Evolutionary conservation across 2,113 vertebrate species (phyloP).

Genomic region (Bostrychus sinensis): DNA sequence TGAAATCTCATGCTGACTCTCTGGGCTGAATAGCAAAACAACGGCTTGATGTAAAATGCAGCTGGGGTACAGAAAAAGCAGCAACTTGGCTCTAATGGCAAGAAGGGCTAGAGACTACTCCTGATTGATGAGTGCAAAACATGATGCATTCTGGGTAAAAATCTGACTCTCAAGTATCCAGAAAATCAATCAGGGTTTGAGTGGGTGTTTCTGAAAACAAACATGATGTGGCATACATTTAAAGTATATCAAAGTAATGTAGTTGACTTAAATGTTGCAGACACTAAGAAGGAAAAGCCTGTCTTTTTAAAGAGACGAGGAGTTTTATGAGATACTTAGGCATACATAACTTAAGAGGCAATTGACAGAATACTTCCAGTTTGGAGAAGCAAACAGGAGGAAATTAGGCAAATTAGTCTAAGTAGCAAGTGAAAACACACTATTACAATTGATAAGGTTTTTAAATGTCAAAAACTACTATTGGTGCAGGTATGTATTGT

Average conservation of each 20-base stretch:
- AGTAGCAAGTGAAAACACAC: neutral
- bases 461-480: too few species aligned
- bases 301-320: neutral
- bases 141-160: conserved; percentile 9
- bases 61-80: conserved; percentile 13
- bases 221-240: neutral
- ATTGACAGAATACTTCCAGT: neutral
- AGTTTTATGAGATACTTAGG: neutral
- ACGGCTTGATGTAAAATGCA: conserved; percentile 11
- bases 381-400: neutral
- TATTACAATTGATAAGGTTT: too few species aligned
- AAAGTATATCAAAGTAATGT: neutral
- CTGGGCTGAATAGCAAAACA: conserved; percentile 3
- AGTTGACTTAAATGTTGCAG: neutral
- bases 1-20: neutral
- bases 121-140: conserved; percentile 2
- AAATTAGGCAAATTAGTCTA: neutral
- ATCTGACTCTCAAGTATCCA: neutral
- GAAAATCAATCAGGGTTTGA: neutral
- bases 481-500: too few species aligned
- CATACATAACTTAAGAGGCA: neutral
- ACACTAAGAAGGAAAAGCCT: neutral
- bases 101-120: neutral
- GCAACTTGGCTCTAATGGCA: neutral
- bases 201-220: neutral